A percentile compares a stretch with the other conserved stretches of the same genome.
Conservation (phyloP, 2,888 invertebrate genomes). For the Drosophila nr. fundita region DNA sequence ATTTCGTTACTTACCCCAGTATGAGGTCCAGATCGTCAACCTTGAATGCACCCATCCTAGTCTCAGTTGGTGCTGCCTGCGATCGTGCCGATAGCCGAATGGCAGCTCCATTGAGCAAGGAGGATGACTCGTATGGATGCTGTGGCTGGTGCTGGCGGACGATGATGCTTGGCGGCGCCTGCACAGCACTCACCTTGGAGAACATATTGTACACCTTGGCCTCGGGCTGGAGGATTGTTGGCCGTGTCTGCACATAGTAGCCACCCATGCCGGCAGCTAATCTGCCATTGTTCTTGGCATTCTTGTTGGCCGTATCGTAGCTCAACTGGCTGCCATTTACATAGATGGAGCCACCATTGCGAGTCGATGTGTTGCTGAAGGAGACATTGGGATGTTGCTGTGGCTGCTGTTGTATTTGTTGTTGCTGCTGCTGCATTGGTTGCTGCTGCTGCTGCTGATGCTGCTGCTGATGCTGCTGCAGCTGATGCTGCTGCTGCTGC, state of each 20-base stretch:
- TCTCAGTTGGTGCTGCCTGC: slow-evolving; percentile 38
- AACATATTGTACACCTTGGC: slow-evolving; percentile 83
- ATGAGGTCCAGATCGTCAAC: slow-evolving; percentile 86
- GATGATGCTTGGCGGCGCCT: slow-evolving; percentile 68
- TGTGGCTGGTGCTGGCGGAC: slow-evolving; percentile 68
- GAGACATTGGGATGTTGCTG: slow-evolving; percentile 80
- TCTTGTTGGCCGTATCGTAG: slow-evolving; percentile 81
- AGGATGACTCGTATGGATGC: slow-evolving; percentile 52
- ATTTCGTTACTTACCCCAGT: slow-evolving; percentile 87
- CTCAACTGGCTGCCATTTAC: slow-evolving; percentile 68
- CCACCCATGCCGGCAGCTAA: slow-evolving; percentile 55
- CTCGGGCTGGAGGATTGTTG: slow-evolving; percentile 63
- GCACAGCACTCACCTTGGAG: slow-evolving; percentile 76
- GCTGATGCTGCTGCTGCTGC: neutral
- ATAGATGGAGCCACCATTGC: slow-evolving; percentile 67
- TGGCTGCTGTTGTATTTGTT: slow-evolving; percentile 33
- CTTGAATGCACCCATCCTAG: slow-evolving; percentile 37
- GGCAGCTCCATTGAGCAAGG: slow-evolving; percentile 55
- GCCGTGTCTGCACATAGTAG: slow-evolving; percentile 78
- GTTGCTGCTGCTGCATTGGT: slow-evolving; percentile 7
- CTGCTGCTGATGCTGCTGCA: slow-evolving; percentile 18
- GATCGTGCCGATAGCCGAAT: slow-evolving; percentile 67
- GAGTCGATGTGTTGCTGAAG: slow-evolving; percentile 67
- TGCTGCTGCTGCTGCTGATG: slow-evolving; percentile 20
- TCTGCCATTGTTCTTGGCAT: slow-evolving; percentile 79